Evolutionary conservation across 2,797 vertebrate genomes (phyloP).

Genomic region (Rhinatrema bivittatum): DNA sequence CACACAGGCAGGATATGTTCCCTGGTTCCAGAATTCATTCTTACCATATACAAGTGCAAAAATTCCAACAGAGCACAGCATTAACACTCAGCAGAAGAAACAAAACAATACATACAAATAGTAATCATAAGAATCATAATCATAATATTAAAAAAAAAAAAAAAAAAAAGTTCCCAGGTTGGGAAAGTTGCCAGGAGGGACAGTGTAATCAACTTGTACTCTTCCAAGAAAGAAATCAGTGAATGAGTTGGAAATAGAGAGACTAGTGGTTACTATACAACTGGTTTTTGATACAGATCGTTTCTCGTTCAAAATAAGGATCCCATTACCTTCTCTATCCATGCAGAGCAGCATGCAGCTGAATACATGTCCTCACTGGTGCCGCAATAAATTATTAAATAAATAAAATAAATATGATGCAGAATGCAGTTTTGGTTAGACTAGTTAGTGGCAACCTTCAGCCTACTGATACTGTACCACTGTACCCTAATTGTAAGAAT

Average conservation of each 20-base stretch:
- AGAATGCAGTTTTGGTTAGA: slow-evolving; percentile 50
- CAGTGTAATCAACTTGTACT: slow-evolving; percentile 14
- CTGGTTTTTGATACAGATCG: slow-evolving; percentile 17
- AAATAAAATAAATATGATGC: slow-evolving; percentile 23
- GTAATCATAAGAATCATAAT: slow-evolving; percentile 14
- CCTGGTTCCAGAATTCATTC: slow-evolving; percentile 11
- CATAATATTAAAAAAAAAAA: slow-evolving; percentile 6
- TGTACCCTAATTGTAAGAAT: slow-evolving; percentile 40
- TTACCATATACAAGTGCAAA: slow-evolving; percentile 16
- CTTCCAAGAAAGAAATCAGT: slow-evolving; percentile 29
- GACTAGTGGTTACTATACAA: slow-evolving; percentile 29
- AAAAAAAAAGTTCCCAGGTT: slow-evolving; percentile 13
- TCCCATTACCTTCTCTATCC: slow-evolving; percentile 29
- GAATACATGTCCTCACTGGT: slow-evolving; percentile 24
- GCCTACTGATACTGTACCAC: no score
- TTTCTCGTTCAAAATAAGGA: slow-evolving; percentile 13
- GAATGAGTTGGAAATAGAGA: slow-evolving; percentile 13
- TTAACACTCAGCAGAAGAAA: slow-evolving; percentile 19
- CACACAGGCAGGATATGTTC: slow-evolving; percentile 18
- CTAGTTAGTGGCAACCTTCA: no score
- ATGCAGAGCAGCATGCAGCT: slow-evolving; percentile 11
- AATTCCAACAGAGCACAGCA: neutral
- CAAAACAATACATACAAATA: slow-evolving; percentile 21
- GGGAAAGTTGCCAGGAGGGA: slow-evolving; percentile 9
- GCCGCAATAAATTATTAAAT: slow-evolving; percentile 7